phyloP scores from a whole-genome alignment of 2,888 invertebrate genomes.

The Polydrusus cervinus region DNA sequence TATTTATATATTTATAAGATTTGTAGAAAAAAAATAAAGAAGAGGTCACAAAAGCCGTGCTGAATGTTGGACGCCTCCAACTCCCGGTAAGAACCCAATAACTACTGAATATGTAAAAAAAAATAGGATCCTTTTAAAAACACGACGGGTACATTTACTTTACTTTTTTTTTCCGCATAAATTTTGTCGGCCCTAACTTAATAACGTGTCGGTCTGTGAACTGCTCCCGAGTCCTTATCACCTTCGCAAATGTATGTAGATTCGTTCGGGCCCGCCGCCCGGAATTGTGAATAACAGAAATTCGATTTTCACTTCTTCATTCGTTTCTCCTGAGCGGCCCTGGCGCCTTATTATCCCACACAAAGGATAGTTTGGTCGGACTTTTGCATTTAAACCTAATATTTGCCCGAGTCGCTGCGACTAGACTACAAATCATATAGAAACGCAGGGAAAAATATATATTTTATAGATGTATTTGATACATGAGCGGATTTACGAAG shows the following conservation, averaged over 20 bases:
- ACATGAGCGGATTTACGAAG: too few relatives aligned
- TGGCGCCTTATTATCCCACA: slow-evolving; percentile 66
- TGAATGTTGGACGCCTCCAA: too few relatives aligned
- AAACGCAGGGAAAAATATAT: slow-evolving; percentile 16
- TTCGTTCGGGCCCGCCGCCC: slow-evolving; percentile 64
- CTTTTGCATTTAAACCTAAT: slow-evolving; percentile 67
- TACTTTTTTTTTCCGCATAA: slow-evolving; percentile 41
- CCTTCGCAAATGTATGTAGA: slow-evolving; percentile 70
- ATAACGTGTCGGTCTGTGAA: slow-evolving; percentile 61
- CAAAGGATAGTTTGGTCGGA: slow-evolving; percentile 69
- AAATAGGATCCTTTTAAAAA: neutral
- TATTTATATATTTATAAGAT: too few relatives aligned
- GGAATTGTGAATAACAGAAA: slow-evolving; percentile 69
- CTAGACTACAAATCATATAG: slow-evolving; percentile 52
- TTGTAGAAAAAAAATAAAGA: too few relatives aligned
- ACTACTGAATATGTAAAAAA: neutral
- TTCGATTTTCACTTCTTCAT: slow-evolving; percentile 70
- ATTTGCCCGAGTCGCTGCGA: slow-evolving; percentile 59
- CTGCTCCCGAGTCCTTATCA: slow-evolving; percentile 58
- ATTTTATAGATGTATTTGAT: slow-evolving; percentile 45
- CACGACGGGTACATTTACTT: slow-evolving; percentile 27
- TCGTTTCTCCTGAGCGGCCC: slow-evolving; percentile 54
- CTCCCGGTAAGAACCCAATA: too few relatives aligned
- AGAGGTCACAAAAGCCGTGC: too few relatives aligned
- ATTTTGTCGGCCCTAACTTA: slow-evolving; percentile 61